These are phyloP conservation scores for Phymastichus coffea DNA, from an alignment of 1,140 invertebrate species.

Conservation along the genomic window DNA sequence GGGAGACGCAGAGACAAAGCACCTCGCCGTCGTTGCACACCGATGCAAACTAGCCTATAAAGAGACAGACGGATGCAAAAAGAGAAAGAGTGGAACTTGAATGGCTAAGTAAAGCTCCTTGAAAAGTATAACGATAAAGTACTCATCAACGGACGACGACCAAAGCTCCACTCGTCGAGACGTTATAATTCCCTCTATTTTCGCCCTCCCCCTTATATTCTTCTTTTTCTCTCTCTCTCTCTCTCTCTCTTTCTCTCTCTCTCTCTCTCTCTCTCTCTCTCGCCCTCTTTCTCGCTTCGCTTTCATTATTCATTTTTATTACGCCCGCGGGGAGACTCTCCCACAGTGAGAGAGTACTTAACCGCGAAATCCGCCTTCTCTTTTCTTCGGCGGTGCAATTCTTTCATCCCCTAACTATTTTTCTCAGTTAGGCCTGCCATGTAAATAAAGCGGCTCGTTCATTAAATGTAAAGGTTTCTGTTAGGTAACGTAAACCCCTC, in stretches of 20 bases:
- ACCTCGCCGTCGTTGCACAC: too few species aligned
- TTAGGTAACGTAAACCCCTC: too few species aligned
- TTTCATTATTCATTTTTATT: slow-evolving; percentile 23
- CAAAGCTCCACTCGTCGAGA: not conserved
- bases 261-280: slow-evolving; percentile 1
- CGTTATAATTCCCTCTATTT: slow-evolving; percentile 10
- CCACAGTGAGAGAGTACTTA: too few species aligned
- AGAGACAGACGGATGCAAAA: not conserved
- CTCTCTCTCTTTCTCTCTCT: not conserved
- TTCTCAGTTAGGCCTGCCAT: too few species aligned
- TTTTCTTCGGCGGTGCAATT: too few species aligned
- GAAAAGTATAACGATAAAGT: slow-evolving; percentile 13
- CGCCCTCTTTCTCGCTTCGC: not conserved
- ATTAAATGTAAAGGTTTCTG: slow-evolving; percentile 8
- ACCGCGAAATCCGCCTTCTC: too few species aligned
- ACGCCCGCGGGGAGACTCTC: not conserved
- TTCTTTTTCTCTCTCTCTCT: not conserved
- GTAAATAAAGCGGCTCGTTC: slow-evolving; percentile 8
- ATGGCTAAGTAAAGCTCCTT: too few species aligned
- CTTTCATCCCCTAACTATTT: not conserved
- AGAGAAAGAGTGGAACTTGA: not conserved
- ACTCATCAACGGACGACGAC: not conserved
- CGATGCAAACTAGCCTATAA: not conserved
- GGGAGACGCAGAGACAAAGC: too few species aligned
- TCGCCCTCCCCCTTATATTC: not conserved